Conservation (phyloP, 2,888 invertebrate genomes). For the Dysmachus trigonus region DNA sequence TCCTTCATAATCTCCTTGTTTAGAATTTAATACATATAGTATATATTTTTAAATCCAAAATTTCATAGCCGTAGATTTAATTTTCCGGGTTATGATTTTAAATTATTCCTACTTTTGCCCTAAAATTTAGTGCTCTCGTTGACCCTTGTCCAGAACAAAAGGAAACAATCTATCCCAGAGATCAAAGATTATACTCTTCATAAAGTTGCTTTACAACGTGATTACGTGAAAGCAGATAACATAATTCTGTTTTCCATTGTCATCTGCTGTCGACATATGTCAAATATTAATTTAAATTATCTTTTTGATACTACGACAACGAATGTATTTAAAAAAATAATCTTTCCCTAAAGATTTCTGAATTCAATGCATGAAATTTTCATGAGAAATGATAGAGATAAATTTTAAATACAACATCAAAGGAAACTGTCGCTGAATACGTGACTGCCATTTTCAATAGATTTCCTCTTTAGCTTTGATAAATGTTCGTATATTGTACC, state of each 20-base stretch:
- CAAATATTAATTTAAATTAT: not conserved
- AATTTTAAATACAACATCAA: not conserved
- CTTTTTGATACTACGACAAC: not conserved
- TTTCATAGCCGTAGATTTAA: not conserved
- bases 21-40: not conserved
- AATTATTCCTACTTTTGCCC: not conserved
- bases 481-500: no score
- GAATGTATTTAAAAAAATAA: not conserved
- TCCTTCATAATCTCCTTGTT: not conserved
- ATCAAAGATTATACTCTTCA: not conserved
- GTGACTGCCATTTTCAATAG: not conserved
- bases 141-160: not conserved
- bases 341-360: not conserved
- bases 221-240: not conserved
- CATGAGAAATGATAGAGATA: not conserved
- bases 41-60: not conserved
- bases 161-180: not conserved
- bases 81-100: not conserved
- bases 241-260: not conserved
- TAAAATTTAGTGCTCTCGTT: not conserved
- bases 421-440: not conserved
- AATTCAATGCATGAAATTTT: not conserved
- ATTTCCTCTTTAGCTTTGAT: not conserved
- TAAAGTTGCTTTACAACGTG: not conserved
- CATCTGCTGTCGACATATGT: not conserved